Evolutionary conservation across 2,113 vertebrate genomes (phyloP), one percentile per base, ranked within the genome.

Genomic region (Emydura subglobosa): DNA sequence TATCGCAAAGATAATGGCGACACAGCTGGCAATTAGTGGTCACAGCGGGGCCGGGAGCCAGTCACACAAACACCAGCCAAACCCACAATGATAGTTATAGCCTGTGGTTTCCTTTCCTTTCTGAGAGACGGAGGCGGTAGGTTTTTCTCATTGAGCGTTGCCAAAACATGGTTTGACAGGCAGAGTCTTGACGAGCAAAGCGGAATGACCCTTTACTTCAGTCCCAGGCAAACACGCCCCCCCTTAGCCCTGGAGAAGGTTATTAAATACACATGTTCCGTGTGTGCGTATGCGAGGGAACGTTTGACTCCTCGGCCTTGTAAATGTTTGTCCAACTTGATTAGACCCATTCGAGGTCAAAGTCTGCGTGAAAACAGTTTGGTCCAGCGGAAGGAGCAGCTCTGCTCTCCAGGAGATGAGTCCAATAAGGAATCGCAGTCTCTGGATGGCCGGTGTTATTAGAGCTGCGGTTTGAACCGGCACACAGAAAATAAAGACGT

Each of bases 371-470:
- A 72, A 68, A 39, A 39, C n/a, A 39, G 39, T 3, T 72, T 72
- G 39, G n/a, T 19, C 65, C 65, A 72, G n/a, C 65, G n/a, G 65
- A 72, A 72, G 65, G 34, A 72, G 34, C 72, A 14, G 34, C 44
- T 81, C 34, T 86, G 39, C 79, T 83, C 39, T 42, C 50, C 82
- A 72, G 79, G 82, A 79, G 68, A 47, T 1, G 0, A 51, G 22
- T 53, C 5, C 39, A 25, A 0, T 0, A 2, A 10, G 57, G 57
- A 74, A 0, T 0, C 12, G 42, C 54, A 8, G 49, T 11, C 65
- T 51, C 53, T 31, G 39, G 42, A 65, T 6, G 13, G 55, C 49
- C 24, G 24, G 68, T 7, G 8, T 31, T 21, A 25, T 14, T 1
- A 44, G 54, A 50, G 79, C 55, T 47, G 10, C 19, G 8, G 78